Evolutionary conservation across 2,797 vertebrate species (phyloP).

Genomic region (Eulemur coronatus): DNA sequence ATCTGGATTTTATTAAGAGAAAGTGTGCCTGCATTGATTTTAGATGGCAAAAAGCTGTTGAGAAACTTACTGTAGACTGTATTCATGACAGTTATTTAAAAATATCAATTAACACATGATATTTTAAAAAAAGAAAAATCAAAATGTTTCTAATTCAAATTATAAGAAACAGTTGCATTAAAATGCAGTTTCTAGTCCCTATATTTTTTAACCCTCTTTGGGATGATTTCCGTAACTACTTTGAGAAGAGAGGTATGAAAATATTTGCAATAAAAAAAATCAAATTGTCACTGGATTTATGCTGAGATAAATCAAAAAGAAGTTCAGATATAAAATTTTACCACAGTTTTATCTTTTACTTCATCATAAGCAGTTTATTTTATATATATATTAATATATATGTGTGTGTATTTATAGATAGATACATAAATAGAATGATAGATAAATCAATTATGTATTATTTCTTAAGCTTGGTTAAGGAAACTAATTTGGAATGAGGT

Average conservation of each 20-base stretch:
- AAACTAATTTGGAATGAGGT: not conserved
- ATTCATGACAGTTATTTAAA: not conserved
- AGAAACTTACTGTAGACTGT: not conserved
- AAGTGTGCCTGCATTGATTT: conserved; percentile 18
- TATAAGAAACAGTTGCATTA: not conserved
- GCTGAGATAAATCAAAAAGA: not conserved
- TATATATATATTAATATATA: not conserved
- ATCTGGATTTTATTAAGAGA: conserved; percentile 38
- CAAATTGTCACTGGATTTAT: not conserved
- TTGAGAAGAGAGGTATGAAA: not conserved
- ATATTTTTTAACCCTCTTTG: not conserved
- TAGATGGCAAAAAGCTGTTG: not conserved
- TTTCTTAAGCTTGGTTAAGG: not conserved
- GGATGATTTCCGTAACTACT: not conserved
- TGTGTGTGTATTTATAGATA: not conserved
- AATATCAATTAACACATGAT: not conserved
- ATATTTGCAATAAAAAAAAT: not conserved
- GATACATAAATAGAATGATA: not conserved
- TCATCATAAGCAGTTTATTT: not conserved
- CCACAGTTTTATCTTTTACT: not conserved
- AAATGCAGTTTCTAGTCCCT: not conserved
- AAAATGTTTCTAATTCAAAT: not conserved
- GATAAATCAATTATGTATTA: not conserved
- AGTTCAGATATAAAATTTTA: not conserved
- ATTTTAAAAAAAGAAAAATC: not conserved